Evolutionary conservation across 2,888 invertebrate genomes (phyloP).

Genomic region (Noctua pronuba): DNA sequence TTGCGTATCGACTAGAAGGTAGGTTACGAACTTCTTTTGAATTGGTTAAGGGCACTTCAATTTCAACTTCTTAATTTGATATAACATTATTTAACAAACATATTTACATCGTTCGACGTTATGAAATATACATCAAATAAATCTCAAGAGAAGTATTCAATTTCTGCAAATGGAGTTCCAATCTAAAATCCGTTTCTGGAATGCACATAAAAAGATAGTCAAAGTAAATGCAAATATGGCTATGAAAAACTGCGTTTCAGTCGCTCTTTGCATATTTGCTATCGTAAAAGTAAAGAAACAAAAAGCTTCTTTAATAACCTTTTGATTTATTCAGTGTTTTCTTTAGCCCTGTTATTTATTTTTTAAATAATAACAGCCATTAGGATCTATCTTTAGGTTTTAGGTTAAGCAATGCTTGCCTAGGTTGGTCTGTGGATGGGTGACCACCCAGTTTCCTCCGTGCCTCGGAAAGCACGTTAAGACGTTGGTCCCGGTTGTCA

Average conservation of each 20-base stretch:
- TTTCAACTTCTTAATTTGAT: neutral
- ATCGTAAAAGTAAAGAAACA: neutral
- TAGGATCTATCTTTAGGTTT: too few species aligned
- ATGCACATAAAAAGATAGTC: slow-evolving; percentile 3
- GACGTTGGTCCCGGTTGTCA: too few species aligned
- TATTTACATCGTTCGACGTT: neutral
- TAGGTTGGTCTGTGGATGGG: too few species aligned
- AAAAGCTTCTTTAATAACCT: neutral
- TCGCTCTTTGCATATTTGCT: slow-evolving; percentile 5
- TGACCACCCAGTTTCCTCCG: too few species aligned
- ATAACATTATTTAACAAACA: neutral
- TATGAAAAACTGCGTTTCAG: slow-evolving; percentile 13
- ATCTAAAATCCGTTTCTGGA: neutral
- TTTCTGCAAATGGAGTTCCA: slow-evolving; percentile 2
- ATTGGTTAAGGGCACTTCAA: neutral
- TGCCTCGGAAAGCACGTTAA: too few species aligned
- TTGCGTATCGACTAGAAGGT: neutral
- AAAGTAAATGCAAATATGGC: slow-evolving; percentile 21
- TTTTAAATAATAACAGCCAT: too few species aligned
- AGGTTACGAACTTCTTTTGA: neutral
- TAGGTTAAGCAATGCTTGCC: too few species aligned
- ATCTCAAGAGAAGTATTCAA: neutral
- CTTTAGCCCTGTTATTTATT: neutral
- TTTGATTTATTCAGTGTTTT: slow-evolving; percentile 2
- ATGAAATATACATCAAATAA: slow-evolving; percentile 1